Conservation (phyloP, 2,113 vertebrate genomes). For the Phrynocephalus versicolor region DNA sequence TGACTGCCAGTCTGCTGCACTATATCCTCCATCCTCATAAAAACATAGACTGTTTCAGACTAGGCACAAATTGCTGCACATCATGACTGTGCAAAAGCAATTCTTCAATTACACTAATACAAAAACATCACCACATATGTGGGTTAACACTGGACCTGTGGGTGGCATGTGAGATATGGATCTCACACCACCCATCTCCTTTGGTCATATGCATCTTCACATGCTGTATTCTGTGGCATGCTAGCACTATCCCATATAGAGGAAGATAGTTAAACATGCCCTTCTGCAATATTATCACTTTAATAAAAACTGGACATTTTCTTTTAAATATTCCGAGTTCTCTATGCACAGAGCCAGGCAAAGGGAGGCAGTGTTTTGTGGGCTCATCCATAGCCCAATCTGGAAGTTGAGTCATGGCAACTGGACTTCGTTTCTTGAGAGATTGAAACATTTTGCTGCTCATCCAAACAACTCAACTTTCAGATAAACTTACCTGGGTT, state of each 20-base stretch:
- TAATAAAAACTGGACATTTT: background rate
- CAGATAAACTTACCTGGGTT: no score
- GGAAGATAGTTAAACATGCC: background rate
- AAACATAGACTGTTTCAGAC: background rate
- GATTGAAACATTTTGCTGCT: no score
- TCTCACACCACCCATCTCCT: background rate
- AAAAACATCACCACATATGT: background rate
- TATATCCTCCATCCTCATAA: background rate
- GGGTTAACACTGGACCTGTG: background rate
- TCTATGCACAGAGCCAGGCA: no score
- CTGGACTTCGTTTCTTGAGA: no score
- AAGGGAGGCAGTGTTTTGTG: no score
- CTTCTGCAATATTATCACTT: background rate
- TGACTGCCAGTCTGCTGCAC: background rate
- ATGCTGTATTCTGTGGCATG: background rate
- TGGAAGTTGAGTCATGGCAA: no score
- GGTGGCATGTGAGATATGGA: no score
- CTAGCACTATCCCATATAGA: background rate
- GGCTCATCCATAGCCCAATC: no score
- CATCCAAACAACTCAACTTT: no score
- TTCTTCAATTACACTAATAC: background rate
- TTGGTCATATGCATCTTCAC: background rate
- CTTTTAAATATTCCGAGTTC: no score
- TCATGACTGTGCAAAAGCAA: background rate
- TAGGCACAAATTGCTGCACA: no score